phyloP scores from a whole-genome alignment of 2,888 invertebrate species.

The Habrosyne pyritoides region DNA sequence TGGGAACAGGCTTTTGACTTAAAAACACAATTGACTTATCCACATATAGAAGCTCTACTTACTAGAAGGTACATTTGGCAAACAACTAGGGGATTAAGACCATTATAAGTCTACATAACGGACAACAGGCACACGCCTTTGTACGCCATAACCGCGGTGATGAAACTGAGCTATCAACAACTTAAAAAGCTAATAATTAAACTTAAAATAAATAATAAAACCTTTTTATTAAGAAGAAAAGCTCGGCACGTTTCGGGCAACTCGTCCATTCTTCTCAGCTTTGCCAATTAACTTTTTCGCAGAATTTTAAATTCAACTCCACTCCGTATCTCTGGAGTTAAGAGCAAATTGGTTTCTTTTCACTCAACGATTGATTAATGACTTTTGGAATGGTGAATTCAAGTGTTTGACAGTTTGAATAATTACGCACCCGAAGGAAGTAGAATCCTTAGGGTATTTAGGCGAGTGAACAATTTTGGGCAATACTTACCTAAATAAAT shows the following conservation, averaged over 20 bases:
- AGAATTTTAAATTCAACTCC: neutral
- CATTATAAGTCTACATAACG: no score
- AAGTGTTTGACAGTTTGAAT: constrained; percentile 5
- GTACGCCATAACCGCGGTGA: no score
- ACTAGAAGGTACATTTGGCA: no score
- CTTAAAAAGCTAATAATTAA: no score
- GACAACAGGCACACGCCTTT: no score
- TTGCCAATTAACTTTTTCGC: neutral
- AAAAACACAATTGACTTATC: no score
- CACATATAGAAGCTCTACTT: no score
- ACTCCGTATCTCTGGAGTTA: neutral
- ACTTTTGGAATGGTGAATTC: constrained; percentile 2
- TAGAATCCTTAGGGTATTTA: neutral
- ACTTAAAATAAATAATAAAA: no score
- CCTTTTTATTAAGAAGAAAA: neutral
- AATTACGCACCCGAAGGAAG: neutral
- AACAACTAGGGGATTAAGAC: no score
- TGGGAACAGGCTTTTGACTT: no score
- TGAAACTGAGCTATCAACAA: no score
- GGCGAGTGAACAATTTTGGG: neutral
- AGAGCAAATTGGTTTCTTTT: neutral
- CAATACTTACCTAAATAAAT: neutral
- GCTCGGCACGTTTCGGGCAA: neutral
- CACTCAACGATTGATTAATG: constrained; percentile 1
- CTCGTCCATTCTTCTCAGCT: neutral